phyloP scores from a whole-genome alignment of 2,113 vertebrate genomes.

The Theropithecus gelada region DNA sequence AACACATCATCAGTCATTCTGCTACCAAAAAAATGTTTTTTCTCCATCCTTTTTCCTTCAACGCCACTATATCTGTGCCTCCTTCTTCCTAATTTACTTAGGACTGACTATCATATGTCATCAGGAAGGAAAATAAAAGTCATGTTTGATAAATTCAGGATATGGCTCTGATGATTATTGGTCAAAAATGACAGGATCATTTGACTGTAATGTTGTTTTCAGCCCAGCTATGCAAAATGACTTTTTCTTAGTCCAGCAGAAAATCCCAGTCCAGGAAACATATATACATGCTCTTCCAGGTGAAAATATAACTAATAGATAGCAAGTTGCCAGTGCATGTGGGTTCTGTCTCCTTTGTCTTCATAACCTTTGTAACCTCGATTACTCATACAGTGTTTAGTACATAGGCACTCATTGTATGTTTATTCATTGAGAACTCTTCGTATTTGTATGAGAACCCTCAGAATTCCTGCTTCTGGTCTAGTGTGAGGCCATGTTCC shows the following conservation, averaged over 20 bases:
- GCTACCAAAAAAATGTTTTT: slow-evolving; percentile 21
- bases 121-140: background rate
- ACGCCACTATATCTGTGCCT: background rate
- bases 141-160: background rate
- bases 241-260: background rate
- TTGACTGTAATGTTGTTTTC: background rate
- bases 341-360: background rate
- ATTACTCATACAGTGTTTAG: background rate
- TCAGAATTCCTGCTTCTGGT: background rate
- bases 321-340: background rate
- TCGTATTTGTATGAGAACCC: background rate
- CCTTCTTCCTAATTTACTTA: background rate
- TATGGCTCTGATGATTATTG: background rate
- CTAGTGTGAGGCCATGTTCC: background rate
- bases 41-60: background rate
- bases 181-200: background rate
- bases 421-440: background rate
- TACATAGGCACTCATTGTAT: background rate
- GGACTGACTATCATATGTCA: background rate
- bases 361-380: background rate
- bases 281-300: background rate
- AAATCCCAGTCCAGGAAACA: background rate
- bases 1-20: background rate
- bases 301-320: background rate
- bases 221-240: background rate